phyloP scores from a whole-genome alignment of 2,888 invertebrate species.

The Acleris literana region DNA sequence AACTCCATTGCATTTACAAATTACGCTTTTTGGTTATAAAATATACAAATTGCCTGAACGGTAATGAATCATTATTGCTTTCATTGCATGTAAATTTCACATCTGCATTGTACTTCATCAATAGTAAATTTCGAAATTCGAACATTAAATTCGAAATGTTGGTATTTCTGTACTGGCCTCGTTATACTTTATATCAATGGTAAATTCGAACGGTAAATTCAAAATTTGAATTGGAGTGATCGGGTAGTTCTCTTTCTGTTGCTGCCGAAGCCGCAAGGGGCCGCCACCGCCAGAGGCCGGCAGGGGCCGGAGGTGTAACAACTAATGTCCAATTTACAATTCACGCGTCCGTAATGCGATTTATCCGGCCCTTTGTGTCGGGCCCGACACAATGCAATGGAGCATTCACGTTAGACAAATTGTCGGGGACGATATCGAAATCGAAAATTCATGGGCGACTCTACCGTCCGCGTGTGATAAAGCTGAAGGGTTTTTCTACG shows the following conservation, averaged over 20 bases:
- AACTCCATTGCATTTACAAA: not conserved
- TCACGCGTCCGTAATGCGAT: conserved; percentile 80
- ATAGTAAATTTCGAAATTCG: not conserved
- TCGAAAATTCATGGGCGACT: conserved; percentile 61
- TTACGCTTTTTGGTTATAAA: not conserved
- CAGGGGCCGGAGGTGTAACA: conserved; percentile 64
- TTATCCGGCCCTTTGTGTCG: conserved; percentile 78
- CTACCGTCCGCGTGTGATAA: conserved; percentile 39
- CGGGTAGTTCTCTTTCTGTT: conserved; percentile 23
- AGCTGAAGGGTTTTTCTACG: conserved; percentile 42
- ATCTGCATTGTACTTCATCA: too few relatives aligned
- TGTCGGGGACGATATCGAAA: conserved; percentile 62
- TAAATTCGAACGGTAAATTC: conserved; percentile 3
- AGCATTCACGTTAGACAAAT: conserved; percentile 65
- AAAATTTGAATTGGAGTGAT: conserved; percentile 21
- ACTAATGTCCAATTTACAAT: conserved; percentile 83
- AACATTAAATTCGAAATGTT: not conserved
- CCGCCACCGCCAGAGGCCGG: conserved; percentile 26
- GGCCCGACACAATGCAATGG: conserved; percentile 51
- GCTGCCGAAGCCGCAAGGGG: not conserved
- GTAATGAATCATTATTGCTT: too few relatives aligned
- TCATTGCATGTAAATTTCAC: too few relatives aligned
- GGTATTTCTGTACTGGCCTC: not conserved
- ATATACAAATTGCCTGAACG: too few relatives aligned
- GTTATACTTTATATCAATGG: not conserved